These are phyloP conservation scores for Pampusana beccarii DNA, from an alignment of 2,113 vertebrate species.

Conservation along the genomic window DNA sequence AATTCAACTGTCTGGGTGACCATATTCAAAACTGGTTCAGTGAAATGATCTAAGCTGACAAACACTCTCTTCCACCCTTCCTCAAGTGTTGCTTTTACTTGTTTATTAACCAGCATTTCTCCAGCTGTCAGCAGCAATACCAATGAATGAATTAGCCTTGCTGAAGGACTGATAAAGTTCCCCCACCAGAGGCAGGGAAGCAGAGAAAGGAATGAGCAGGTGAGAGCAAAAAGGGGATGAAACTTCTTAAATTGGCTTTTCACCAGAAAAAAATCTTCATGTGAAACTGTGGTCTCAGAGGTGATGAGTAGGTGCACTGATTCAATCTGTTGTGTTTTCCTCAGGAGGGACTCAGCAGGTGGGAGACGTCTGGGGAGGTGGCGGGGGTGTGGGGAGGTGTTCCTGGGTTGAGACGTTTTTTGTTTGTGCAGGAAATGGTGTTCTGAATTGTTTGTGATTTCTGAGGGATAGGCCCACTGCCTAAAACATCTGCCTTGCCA, in stretches of 20 bases:
- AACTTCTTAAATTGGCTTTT: neutral
- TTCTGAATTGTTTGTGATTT: neutral
- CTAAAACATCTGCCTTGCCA: neutral
- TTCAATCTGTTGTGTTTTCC: neutral
- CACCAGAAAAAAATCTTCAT: neutral
- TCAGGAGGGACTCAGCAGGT: neutral
- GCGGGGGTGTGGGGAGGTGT: neutral
- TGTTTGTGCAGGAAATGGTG: neutral
- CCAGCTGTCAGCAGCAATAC: neutral
- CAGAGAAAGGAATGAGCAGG: conserved; percentile 12
- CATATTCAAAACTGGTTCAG: neutral
- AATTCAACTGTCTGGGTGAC: conserved; percentile 8
- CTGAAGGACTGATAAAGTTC: conserved; percentile 3
- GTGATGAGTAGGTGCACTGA: neutral
- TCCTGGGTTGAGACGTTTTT: neutral
- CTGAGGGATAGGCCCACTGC: neutral
- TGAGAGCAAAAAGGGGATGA: neutral
- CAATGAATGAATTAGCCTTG: neutral
- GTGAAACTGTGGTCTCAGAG: neutral
- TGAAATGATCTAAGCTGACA: conserved; percentile 26
- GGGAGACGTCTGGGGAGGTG: neutral
- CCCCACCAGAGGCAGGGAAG: neutral
- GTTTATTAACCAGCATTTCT: conserved; percentile 12
- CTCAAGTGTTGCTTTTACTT: neutral
- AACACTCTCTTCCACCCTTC: neutral